Base-by-base conservation (phyloP, 1,140 invertebrate genomes). In the Atopsyche davidsoni region DNA sequence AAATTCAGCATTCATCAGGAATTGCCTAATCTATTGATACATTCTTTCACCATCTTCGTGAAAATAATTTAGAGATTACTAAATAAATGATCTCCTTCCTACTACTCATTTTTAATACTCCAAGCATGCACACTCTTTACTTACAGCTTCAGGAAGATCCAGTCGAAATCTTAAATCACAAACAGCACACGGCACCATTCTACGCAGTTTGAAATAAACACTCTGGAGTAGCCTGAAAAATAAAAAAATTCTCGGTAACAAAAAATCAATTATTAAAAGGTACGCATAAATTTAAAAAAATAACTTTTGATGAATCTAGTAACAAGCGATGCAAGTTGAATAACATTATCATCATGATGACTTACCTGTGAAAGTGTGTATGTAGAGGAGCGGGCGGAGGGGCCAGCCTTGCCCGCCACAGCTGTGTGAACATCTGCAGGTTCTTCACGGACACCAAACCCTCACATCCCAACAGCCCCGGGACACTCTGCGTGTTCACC, bases 341-440 rank as follows among this genome's bases (percentile, higher is more conserved):
- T 16, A 28, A 44, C 19, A n/a, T 28, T 13, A 23, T 14, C 16
- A 18, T n/a, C n/a, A n/a, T n/a, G n/a, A n/a, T n/a, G n/a, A n/a
- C n/a, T n/a, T 28, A 58, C 56, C 56, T 53, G 31, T 58, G 56
- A 24, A 58, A 58, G 25, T 58, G 56, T 21, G 42, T 43, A 18
- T 54, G 51, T 19, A 58, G 40, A 4, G 48, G 47, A 4, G 46
- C 47, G 4, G 51, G 48, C 3, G 56, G 51, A 1, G 47, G 45
- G 11, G 80, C 75, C 11, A 89, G 76, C 60, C 86, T 85, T 0
- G 81, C 79, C 32, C 87, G 75, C 68, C 83, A 90, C 14, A 92
- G 81, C 70, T 90, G 86, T 1, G 84, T 88, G 62, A 93, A 92
- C 86, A 92, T 91, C 72, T 93, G 86, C 28, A 91, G 66, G 69